phyloP scores from a whole-genome alignment of 1,140 invertebrate species.

The Drosophila prosaltans region DNA sequence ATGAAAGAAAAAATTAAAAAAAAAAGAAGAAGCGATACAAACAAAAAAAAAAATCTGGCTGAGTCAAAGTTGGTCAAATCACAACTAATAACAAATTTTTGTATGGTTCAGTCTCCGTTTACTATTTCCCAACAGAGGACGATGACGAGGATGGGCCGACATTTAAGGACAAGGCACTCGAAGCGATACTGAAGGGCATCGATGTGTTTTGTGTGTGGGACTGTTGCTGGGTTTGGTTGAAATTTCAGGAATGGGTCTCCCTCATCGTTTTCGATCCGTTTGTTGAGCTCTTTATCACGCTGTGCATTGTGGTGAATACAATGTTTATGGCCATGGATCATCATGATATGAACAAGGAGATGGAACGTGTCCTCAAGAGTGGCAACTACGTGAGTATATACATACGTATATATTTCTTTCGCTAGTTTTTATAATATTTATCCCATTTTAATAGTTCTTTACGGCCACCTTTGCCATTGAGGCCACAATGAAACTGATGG shows the following conservation, averaged over 20 bases:
- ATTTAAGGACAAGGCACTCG: constrained; percentile 92
- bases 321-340: constrained; percentile 99
- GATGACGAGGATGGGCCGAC: constrained; percentile 95
- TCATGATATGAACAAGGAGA: constrained; percentile 94
- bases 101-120: constrained; percentile 92
- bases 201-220: constrained; percentile 99
- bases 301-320: constrained; percentile 99
- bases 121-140: constrained; percentile 95
- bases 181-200: constrained; percentile 90
- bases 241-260: constrained; percentile 94
- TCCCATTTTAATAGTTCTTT: constrained; percentile 90
- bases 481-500: constrained; percentile 97
- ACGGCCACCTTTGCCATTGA: constrained; percentile 98
- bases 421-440: no score
- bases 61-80: constrained; percentile 85
- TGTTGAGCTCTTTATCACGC: constrained; percentile 98
- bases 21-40: constrained; percentile 39
- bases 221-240: constrained; percentile 95
- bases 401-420: constrained; percentile 52
- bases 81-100: constrained; percentile 86
- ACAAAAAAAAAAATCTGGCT: constrained; percentile 85
- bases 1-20: constrained; percentile 34
- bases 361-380: constrained; percentile 92
- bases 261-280: constrained; percentile 98
- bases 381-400: constrained; percentile 95